A percentile compares a stretch with the other conserved stretches of the same genome.
Conservation (phyloP, 2,888 invertebrate species). For the Dascillus cervinus region DNA sequence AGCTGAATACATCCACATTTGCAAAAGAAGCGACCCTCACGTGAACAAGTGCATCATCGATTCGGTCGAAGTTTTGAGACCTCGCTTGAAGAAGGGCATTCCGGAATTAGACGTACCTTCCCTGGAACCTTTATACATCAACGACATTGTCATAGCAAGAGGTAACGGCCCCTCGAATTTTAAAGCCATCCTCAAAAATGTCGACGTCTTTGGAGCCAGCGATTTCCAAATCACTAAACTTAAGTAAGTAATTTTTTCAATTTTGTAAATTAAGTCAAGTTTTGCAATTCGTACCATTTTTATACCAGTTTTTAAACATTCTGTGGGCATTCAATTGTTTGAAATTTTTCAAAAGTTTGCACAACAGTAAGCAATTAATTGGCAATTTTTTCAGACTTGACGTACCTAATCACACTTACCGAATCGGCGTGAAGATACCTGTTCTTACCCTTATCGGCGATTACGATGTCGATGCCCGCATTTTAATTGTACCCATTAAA, state of each 20-base stretch:
- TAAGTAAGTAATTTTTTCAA: slow-evolving; percentile 40
- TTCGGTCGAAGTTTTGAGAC: slow-evolving; percentile 52
- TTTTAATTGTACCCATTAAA: slow-evolving; percentile 50
- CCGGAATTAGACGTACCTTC: slow-evolving; percentile 61
- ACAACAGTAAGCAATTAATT: background rate
- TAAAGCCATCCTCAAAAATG: slow-evolving; percentile 44
- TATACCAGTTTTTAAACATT: too few species aligned
- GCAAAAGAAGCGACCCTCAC: slow-evolving; percentile 54
- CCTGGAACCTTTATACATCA: slow-evolving; percentile 55
- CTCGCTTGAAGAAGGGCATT: slow-evolving; percentile 54
- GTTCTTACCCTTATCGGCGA: slow-evolving; percentile 48
- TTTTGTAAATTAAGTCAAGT: slow-evolving; percentile 1
- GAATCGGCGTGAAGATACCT: slow-evolving; percentile 47
- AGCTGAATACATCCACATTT: slow-evolving; percentile 60
- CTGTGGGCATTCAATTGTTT: too few species aligned
- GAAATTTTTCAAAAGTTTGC: background rate
- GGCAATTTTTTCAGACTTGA: slow-evolving; percentile 43
- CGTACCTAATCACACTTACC: slow-evolving; percentile 44
- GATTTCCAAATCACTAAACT: slow-evolving; percentile 48
- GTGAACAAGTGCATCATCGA: slow-evolving; percentile 55
- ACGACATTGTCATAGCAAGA: slow-evolving; percentile 53
- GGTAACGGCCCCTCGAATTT: slow-evolving; percentile 46
- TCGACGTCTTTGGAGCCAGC: slow-evolving; percentile 47
- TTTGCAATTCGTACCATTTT: slow-evolving; percentile 1
- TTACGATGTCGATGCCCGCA: slow-evolving; percentile 50